These are phyloP conservation scores for Eupeodes luniger DNA, from an alignment of 2,888 invertebrate species.

Conservation along the genomic window DNA sequence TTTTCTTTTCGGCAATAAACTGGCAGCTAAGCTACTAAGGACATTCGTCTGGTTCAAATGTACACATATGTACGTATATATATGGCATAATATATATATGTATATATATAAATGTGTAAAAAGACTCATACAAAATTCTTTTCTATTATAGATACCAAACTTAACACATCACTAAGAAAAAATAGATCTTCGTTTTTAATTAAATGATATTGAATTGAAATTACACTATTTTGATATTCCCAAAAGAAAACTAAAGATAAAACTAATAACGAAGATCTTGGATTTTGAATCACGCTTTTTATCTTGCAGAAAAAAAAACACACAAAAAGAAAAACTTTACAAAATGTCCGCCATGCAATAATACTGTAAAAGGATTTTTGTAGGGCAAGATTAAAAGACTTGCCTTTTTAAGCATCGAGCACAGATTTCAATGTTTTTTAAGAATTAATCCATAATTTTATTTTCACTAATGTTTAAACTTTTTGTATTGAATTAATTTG, in stretches of 20 bases:
- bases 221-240: no score
- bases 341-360: slow-evolving; percentile 64
- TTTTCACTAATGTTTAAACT: not conserved
- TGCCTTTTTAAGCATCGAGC: slow-evolving; percentile 48
- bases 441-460: not conserved
- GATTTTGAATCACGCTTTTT: slow-evolving; percentile 37
- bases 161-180: slow-evolving; percentile 9
- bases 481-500: not conserved
- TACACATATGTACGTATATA: not conserved
- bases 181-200: not conserved
- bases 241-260: not conserved
- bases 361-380: not conserved
- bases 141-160: slow-evolving; percentile 3
- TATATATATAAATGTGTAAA: not conserved
- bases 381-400: slow-evolving; percentile 21
- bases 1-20: not conserved
- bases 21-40: not conserved
- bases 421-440: not conserved
- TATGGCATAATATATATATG: not conserved
- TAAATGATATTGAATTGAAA: not conserved
- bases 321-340: slow-evolving; percentile 16
- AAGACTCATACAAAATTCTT: not conserved
- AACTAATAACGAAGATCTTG: not conserved
- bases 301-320: not conserved
- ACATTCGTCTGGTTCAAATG: not conserved